Base-by-base conservation (phyloP, 2,113 vertebrate genomes). In the Gymnorhina tibicen region DNA sequence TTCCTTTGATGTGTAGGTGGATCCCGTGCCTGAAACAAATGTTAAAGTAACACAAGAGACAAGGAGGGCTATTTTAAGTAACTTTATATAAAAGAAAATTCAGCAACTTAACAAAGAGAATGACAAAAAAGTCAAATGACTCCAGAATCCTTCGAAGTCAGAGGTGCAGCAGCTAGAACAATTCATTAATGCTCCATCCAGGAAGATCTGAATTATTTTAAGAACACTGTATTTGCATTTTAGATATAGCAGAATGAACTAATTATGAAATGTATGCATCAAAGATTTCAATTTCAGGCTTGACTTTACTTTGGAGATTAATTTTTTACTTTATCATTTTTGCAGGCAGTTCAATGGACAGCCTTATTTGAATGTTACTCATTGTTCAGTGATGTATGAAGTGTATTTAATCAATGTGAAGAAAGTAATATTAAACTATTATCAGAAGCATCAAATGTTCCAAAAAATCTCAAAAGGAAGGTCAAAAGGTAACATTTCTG, bases 201-300 rank as follows among this genome's bases (percentile, higher is more conserved):
- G 93, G 92, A 95, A 79, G 94, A 88, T 89, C 94, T 66, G 91
- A 91, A 91, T 92, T 94, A 96, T 92, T 97, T 97, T 97, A 97
- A 98, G 94, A 96, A 87, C 88, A 94, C 85, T 89, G 74, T 89
- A 95, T 90, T 98, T 97, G 96, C 96, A 97, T 97, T 98, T 98
- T 98, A 97, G 92, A 97, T 97, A 93, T 95, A 97, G 92, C 69
- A 97, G 97, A 97, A 97, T 98, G 97, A 98, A 95, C 97, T 98
- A 98, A 98, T 98, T 98, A 98, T 97, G 91, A 98, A 98, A 98
- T 98, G 97, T 98, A 98, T 98, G 98, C 98, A 97, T 98, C 98
- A 98, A 98, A 98, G 98, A 98, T 98, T 98, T 98, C 98, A 98
- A 98, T 98, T 98, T 98, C 98, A 99, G 98, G 98, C 98, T 98